Evolutionary conservation across 2,113 vertebrate genomes (phyloP).

Genomic region (Lophius piscatorius): DNA sequence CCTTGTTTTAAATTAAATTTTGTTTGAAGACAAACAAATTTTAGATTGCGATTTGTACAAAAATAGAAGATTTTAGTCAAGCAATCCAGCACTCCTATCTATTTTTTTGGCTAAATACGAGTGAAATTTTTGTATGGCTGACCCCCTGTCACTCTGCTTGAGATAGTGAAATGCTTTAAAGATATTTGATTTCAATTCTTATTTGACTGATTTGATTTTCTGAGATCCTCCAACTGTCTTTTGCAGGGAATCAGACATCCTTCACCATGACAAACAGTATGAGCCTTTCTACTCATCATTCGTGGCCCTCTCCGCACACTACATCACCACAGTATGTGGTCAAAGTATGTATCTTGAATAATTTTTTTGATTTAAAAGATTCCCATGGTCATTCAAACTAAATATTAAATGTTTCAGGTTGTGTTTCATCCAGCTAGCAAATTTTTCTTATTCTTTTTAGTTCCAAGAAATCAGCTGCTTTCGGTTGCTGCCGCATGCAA

Average conservation of each 20-base stretch:
- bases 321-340: slow-evolving; percentile 97
- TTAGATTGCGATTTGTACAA: too few relatives aligned
- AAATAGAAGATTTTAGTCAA: too few relatives aligned
- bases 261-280: slow-evolving; percentile 98
- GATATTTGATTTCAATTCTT: neutral
- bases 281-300: slow-evolving; percentile 99
- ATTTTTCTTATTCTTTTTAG: slow-evolving; percentile 68
- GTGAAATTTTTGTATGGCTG: too few relatives aligned
- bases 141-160: too few relatives aligned
- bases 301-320: slow-evolving; percentile 97
- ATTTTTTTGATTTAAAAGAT: slow-evolving; percentile 1
- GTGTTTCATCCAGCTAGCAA: neutral
- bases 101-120: too few relatives aligned
- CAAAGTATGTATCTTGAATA: slow-evolving; percentile 86
- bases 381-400: neutral
- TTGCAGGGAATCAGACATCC: slow-evolving; percentile 93
- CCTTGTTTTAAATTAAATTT: too few relatives aligned
- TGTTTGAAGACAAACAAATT: too few relatives aligned
- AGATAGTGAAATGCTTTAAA: neutral
- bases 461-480: slow-evolving; percentile 95
- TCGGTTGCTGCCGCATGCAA: slow-evolving; percentile 97
- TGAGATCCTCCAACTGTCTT: slow-evolving; percentile 15
- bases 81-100: too few relatives aligned
- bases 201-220: slow-evolving; percentile 4
- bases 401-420: neutral